Base-by-base conservation (phyloP, 2,113 vertebrate species). In the Glareola pratincola region DNA sequence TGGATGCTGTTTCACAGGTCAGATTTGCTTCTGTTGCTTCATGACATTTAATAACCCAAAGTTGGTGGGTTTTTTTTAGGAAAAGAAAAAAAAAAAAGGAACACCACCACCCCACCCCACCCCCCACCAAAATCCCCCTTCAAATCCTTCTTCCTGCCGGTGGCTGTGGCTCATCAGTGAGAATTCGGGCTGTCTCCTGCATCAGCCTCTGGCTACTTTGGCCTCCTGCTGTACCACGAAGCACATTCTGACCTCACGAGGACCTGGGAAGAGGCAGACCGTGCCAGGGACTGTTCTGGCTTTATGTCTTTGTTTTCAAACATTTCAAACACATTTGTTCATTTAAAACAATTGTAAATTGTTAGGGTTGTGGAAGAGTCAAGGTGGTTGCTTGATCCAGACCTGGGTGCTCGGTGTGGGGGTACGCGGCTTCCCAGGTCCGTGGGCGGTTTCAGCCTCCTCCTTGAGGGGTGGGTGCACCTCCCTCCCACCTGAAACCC, bases 1-100 rank as follows among this genome's bases (percentile, higher is more conserved):
- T 95, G 90, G 85, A 24, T 94, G 74, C 90, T 77, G 79, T 95
- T 96, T 91, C 92, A 83, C 84, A 84, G 78, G 66, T 67, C 86
- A 72, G 47, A 90, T 95, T 97, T 4, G 4, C 73, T 96, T 78
- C 34, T 43, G 13, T 66, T 3, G 1, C 20, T 78, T 74, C 18
- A 2, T 63, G 45, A 57, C 47, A 18, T 43, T 41, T 80, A 11
- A 30, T 71, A 41, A 27, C 53, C 6, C 27, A 34, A 62, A 7
- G 20, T 41, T 37, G 15, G n/a, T 41, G n/a, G 21, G 57, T 14
- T 23, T 12, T 36, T 60, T 60, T 75, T 17, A 6, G 11, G 36
- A 45, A 51, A 57, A 54, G 41, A 59, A 23, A 26, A 8, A 29
- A 14, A 57, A 23, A 12, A 24, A 6, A 8, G 9, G 2, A n/a